Conservation (phyloP, 2,797 vertebrate species). For the Parauchenoglanis ngamensis region DNA sequence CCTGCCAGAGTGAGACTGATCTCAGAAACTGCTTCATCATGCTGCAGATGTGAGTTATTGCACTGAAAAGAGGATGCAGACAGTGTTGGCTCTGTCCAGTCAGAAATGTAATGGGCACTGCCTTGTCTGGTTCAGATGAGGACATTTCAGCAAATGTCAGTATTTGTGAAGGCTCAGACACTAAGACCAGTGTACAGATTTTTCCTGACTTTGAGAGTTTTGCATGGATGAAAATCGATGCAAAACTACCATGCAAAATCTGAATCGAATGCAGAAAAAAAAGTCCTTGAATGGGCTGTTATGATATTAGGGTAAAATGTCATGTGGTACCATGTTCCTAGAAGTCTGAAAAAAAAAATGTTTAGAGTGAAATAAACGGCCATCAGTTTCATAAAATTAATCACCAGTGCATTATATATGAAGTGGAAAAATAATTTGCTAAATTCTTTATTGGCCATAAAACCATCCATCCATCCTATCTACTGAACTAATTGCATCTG, state of each 20-base stretch:
- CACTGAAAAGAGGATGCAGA: slow-evolving; percentile 10
- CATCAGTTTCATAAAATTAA: neutral
- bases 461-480: neutral
- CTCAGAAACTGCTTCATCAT: slow-evolving; percentile 60
- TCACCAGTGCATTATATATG: neutral
- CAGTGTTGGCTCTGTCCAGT: slow-evolving; percentile 9
- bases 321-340: neutral
- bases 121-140: slow-evolving; percentile 13
- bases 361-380: neutral
- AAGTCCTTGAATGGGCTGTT: neutral
- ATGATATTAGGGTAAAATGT: neutral
- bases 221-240: slow-evolving; percentile 27
- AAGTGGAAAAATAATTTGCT: neutral
- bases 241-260: slow-evolving; percentile 7
- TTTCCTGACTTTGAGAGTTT: neutral
- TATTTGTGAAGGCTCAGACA: neutral
- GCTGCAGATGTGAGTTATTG: slow-evolving; percentile 25
- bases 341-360: neutral
- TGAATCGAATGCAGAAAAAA: neutral
- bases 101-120: slow-evolving; percentile 20
- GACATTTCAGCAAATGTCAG: slow-evolving; percentile 6
- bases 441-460: neutral
- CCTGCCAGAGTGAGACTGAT: slow-evolving; percentile 34
- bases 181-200: neutral
- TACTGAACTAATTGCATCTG: neutral